These are phyloP conservation scores for Zaprionus camerounensis DNA, from an alignment of 1,140 invertebrate species.

Conservation along the genomic window DNA sequence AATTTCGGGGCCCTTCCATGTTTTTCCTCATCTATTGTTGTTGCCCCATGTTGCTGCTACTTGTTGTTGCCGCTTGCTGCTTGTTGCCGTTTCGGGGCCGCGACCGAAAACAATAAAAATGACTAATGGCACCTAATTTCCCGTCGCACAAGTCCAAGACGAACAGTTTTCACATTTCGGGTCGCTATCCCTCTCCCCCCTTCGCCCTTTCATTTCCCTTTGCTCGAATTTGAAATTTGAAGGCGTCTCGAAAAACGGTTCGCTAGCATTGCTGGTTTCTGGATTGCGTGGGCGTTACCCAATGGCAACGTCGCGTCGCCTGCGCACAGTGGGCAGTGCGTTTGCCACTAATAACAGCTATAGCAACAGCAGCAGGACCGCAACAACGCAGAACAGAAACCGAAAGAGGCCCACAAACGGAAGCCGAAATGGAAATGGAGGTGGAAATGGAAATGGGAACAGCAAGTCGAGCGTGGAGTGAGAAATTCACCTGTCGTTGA, in stretches of 20 bases:
- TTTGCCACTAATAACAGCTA: neutral
- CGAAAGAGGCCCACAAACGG: neutral
- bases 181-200: neutral
- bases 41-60: slow-evolving; percentile 15
- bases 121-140: slow-evolving; percentile 82
- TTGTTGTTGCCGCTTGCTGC: slow-evolving; percentile 25
- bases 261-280: neutral
- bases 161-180: slow-evolving; percentile 8
- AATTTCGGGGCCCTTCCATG: slow-evolving; percentile 58
- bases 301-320: neutral
- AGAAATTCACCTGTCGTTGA: slow-evolving; percentile 3
- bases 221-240: neutral
- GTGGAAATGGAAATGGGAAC: neutral
- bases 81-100: slow-evolving; percentile 48
- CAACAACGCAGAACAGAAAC: neutral
- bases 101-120: slow-evolving; percentile 82
- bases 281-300: neutral
- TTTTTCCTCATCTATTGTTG: slow-evolving; percentile 33
- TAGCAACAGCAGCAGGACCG: neutral
- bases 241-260: slow-evolving; percentile 3
- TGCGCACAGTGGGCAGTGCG: slow-evolving; percentile 2
- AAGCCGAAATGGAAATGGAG: neutral
- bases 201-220: neutral
- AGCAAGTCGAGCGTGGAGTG: neutral
- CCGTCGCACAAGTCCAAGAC: slow-evolving; percentile 47